These are phyloP conservation scores for Cinclus cinclus DNA, from an alignment of 2,113 vertebrate species.

Conservation along the genomic window DNA sequence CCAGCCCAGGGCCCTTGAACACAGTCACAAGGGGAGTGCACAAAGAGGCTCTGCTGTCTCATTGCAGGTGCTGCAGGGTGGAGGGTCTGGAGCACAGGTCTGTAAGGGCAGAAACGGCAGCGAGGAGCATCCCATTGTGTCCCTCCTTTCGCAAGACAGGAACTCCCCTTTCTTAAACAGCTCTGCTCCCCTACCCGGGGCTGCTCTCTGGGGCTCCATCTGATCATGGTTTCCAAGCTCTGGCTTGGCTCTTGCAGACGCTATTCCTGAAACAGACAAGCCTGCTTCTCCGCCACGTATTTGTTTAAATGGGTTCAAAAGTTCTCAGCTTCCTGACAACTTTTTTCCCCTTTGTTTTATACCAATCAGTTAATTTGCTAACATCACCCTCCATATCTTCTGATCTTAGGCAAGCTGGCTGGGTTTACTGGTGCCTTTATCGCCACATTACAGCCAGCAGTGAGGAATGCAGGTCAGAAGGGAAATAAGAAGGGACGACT, in stretches of 20 bases:
- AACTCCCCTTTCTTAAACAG: background rate
- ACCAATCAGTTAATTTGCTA: conserved; percentile 61
- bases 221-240: background rate
- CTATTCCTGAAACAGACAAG: background rate
- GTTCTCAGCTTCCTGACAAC: conserved; percentile 47
- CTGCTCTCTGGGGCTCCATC: background rate
- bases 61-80: background rate
- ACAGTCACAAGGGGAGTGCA: background rate
- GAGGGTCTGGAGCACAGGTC: background rate
- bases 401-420: conserved; percentile 54
- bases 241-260: background rate
- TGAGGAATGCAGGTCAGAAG: conserved; percentile 42
- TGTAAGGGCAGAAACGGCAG: background rate
- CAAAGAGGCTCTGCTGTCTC: background rate
- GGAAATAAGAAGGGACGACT: conserved; percentile 20
- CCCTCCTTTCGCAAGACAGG: background rate
- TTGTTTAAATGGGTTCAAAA: conserved; percentile 64
- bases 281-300: background rate
- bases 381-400: conserved; percentile 16
- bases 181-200: background rate
- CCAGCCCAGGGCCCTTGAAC: background rate
- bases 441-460: background rate
- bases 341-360: conserved; percentile 22
- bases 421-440: conserved; percentile 46
- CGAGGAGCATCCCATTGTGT: background rate